Conservation (phyloP, 2,797 vertebrate species). For the Chloroceryle inda region DNA sequence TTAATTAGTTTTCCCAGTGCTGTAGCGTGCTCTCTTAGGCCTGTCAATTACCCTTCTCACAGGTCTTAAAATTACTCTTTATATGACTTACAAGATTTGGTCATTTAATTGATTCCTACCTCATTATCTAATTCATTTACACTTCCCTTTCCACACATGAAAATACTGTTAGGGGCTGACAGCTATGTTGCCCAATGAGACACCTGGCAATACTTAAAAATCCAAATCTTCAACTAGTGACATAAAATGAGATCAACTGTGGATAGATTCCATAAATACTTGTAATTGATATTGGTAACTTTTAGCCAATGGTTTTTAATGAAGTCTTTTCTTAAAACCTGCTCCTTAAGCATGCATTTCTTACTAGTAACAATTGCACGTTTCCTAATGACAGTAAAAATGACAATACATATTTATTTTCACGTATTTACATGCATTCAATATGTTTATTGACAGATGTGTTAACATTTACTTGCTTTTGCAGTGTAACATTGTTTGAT, state of each 20-base stretch:
- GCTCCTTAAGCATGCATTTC: background rate
- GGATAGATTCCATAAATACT: background rate
- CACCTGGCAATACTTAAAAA: background rate
- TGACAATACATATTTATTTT: background rate
- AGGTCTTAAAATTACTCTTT: conserved; percentile 21
- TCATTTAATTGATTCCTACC: conserved; percentile 50
- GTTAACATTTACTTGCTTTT: background rate
- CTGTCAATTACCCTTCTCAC: conserved; percentile 39
- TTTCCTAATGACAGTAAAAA: background rate
- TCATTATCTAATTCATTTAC: conserved; percentile 27
- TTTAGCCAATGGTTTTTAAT: background rate
- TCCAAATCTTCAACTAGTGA: background rate
- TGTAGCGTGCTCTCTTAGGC: background rate
- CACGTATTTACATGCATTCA: background rate
- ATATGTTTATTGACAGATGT: background rate
- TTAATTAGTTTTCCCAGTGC: conserved; percentile 57
- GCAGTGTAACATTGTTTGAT: background rate
- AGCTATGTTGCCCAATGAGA: background rate
- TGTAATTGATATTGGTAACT: background rate
- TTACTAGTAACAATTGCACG: background rate
- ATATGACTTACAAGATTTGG: conserved; percentile 23
- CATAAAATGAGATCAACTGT: background rate
- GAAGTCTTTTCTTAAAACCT: background rate
- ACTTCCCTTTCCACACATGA: background rate
- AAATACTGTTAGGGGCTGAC: background rate